Percentiles rank a stretch among this genome's conserved stretches.
Conservation (phyloP, 2,113 vertebrate genomes). For the Eretmodus cyanostictus region DNA sequence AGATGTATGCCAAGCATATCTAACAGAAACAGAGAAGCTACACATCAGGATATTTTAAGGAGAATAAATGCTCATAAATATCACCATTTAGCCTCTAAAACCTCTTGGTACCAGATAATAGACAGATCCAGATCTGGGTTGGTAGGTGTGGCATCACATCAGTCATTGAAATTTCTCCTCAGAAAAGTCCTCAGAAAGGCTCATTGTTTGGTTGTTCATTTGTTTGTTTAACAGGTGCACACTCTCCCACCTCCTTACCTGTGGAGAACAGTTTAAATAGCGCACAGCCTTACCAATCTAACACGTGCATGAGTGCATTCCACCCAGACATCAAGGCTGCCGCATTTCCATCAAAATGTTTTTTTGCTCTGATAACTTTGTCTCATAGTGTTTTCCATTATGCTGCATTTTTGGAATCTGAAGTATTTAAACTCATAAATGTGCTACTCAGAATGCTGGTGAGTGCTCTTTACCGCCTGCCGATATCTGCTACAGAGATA, state of each 20-base stretch:
- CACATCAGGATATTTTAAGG: neutral
- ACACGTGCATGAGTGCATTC: neutral
- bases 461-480: neutral
- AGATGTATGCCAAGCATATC: neutral
- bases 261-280: neutral
- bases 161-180: neutral
- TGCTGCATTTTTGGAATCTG: neutral
- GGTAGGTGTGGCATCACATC: neutral
- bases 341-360: neutral
- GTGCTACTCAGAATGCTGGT: neutral
- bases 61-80: neutral
- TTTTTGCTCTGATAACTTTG: neutral
- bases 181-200: neutral
- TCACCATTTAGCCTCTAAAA: neutral
- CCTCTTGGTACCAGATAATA: neutral
- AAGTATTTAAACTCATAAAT: neutral
- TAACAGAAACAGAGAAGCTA: constrained; percentile 17
- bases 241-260: neutral
- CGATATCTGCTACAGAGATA: neutral
- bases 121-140: neutral
- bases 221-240: neutral
- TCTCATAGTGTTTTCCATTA: neutral
- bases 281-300: neutral
- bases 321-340: neutral
- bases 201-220: neutral